Conservation (phyloP, 1,140 invertebrate genomes). For the Pinna nobilis region DNA sequence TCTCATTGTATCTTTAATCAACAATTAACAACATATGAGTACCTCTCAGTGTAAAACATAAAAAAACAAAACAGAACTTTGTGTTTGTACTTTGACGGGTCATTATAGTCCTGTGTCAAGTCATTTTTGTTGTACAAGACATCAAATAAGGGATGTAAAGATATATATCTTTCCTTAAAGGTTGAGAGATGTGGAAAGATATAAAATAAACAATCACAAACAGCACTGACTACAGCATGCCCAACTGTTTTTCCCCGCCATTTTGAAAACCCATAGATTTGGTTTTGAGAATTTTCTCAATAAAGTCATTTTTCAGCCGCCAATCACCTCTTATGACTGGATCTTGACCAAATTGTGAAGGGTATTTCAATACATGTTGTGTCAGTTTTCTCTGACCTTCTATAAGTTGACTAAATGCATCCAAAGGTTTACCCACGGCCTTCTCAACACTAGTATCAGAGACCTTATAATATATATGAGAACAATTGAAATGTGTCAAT, state of each 20-base stretch:
- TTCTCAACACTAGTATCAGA: not conserved
- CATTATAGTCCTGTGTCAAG: conserved; percentile 1
- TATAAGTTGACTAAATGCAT: not conserved
- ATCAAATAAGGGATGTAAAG: not conserved
- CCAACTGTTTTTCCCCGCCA: not conserved
- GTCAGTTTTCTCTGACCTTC: not conserved
- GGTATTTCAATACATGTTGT: not conserved
- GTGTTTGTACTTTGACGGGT: not conserved
- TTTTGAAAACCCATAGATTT: not conserved
- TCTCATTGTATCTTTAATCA: no score
- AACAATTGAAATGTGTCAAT: not conserved
- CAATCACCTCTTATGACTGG: not conserved
- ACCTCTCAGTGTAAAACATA: no score
- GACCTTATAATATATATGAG: not conserved
- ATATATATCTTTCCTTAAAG: not conserved
- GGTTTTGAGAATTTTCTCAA: not conserved
- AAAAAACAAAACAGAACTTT: no score
- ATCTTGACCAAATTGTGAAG: not conserved
- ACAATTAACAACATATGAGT: no score
- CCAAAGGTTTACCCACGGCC: not conserved
- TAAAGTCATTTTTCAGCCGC: not conserved
- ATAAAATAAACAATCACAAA: not conserved
- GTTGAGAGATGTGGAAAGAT: not conserved
- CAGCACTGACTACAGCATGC: not conserved
- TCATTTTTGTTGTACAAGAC: not conserved